Base-by-base conservation (phyloP, 1,140 invertebrate species). In the Planococcus citri region DNA sequence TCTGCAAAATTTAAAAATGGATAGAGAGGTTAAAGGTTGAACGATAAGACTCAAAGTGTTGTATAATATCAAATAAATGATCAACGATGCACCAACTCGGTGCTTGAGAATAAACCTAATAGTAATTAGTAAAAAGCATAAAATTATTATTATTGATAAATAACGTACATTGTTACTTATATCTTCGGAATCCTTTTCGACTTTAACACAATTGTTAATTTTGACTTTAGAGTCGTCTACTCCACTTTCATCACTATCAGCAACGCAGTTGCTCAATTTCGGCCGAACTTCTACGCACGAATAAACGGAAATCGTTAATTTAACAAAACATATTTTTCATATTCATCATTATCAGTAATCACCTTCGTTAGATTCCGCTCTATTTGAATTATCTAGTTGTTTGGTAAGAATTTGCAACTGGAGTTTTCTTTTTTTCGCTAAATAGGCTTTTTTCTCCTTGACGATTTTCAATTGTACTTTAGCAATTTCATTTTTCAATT, bases 391-490 rank as follows among this genome's bases (percentile, higher is more conserved):
- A 64, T 64, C 60, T 9, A 64, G 20, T 64, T 64, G 60, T 20
- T 64, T 64, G 22, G 60, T 25, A 12, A 64, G 25, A 14, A 64
- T 64, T 27, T 64, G 60, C 60, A 64, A 27, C 25, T 64, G 60
- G 6, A 64, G 20, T 20, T 25, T 22, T 64, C 60, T 10, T 27
- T 64, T 64, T 17, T 64, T 64, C 12, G 60, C 60, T 25, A 64
- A 27, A 64, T 64, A 64, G 10, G 60, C 25, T 64, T 64, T 64
- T 27, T 64, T 64, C 20, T 64, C 60, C 24, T 64, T 64, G 6
- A 64, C 25, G 21, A 64, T 64, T 64, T 27, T 64, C 17, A 64
- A 17, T 21, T 64, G 60, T 24, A 64, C 60, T 12, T 64, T 64
- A 20, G 60, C 60, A 17, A 64, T 64, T 64, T 64, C 60, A 17